Evolutionary conservation across 2,888 invertebrate genomes (phyloP).

Genomic region (Spatulosminthurus flaviceps): DNA sequence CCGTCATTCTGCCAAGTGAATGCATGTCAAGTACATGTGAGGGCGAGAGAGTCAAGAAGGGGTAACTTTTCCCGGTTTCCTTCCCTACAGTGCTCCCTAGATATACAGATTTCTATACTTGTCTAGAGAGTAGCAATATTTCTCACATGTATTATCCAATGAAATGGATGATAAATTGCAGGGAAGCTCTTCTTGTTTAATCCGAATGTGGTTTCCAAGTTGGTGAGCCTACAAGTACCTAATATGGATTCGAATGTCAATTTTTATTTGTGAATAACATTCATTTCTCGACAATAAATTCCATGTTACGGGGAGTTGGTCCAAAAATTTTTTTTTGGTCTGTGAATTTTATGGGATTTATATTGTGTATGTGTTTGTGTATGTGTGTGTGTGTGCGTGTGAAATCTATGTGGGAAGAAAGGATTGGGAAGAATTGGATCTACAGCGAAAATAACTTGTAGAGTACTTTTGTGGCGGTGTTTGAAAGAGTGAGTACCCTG

Average conservation of each 20-base stretch:
- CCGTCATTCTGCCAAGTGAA: not conserved
- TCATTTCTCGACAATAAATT: no score
- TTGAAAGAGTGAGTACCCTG: not conserved
- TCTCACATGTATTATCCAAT: not conserved
- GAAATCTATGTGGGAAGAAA: no score
- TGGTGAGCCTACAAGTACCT: not conserved
- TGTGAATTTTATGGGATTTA: no score
- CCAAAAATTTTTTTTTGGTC: no score
- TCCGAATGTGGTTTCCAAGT: constrained; percentile 18
- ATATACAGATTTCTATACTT: no score
- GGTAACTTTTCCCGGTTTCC: not conserved
- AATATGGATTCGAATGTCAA: not conserved
- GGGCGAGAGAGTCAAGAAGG: not conserved
- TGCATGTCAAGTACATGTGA: not conserved
- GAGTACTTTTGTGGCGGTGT: not conserved
- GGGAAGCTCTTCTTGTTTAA: not conserved
- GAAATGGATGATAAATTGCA: constrained; percentile 2
- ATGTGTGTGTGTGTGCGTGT: no score
- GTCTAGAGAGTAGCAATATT: no score
- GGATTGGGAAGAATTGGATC: no score
- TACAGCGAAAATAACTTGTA: constrained; percentile 18
- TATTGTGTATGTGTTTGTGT: no score
- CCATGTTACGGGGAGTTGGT: no score
- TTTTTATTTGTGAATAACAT: no score
- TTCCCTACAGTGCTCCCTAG: no score